Base-by-base conservation (phyloP, 2,888 invertebrate species). In the Endotricha flammealis region DNA sequence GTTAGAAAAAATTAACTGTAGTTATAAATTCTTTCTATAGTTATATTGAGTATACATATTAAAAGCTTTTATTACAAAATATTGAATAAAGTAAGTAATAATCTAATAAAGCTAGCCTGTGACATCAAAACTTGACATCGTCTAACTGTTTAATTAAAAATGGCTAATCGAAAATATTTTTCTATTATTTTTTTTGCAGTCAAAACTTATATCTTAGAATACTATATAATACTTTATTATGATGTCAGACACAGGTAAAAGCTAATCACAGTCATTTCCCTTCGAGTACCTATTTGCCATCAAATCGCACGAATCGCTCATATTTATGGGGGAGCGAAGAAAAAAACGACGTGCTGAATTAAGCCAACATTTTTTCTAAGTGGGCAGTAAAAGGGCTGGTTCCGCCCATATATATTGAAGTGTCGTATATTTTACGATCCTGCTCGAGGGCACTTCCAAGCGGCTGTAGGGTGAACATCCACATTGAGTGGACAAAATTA, bases 281-380 rank as follows among this genome's bases (percentile, higher is more conserved):
- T 62, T 63, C 58, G 63, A 75, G 71, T 70, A n/a, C n/a, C n/a
- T n/a, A 66, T 65, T 63, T 57, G 65, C 65, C 69, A 72, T 78
- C 69, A 72, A 76, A 73, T 73, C 67, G 67, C 61, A 70, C 68
- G 74, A 77, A 77, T 78, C 68, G 71, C 57, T 67, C 68, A 67
- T 75, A 77, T 81, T 79, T 75, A 77, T 68, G 64, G 60, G 53
- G 53, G 51, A 57, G 51, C 48, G 63, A 64, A 60, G 61, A 57
- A 55, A 74, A n/a, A 73, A 74, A 73, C 66, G 75, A 74, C 59
- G 77, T 72, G 69, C 70, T 79, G 79, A 78, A 82, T 85, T 80
- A 82, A 80, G 75, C 76, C 74, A 73, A 78, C 77, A 73, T 83
- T 81, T 83, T 82, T 82, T 78, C 72, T 74, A 79, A 83, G 82